Evolutionary conservation across 1,140 invertebrate species (phyloP), one percentile per base, ranked within the genome.

Genomic region (Sycophaga agraensis): DNA sequence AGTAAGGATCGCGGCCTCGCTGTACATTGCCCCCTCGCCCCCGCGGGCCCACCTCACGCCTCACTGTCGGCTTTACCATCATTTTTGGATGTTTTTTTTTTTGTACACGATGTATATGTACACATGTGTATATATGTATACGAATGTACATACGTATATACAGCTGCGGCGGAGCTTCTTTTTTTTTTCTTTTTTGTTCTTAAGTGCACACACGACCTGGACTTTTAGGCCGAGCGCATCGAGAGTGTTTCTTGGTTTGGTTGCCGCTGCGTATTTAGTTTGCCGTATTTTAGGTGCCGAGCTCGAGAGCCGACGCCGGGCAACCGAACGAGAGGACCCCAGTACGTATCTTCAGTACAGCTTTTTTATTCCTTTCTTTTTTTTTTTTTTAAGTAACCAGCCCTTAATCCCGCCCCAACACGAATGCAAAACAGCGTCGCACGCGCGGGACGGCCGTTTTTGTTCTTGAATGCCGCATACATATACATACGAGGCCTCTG

Each of bases 281-380:
- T 79, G 74, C 69, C 70, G 70, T 78, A 78, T 81, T 80, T 76
- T 81, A 81, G 79, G 79, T 61, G 75, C 72, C 66, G 73, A 62
- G 61, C 60, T 46, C 67, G 66, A 62, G 42, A 59, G 42, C 69
- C 59, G 55, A 70, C 42, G 37, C 42, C 9, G 45, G 58, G 59
- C 69, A 69, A 34, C 69, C 72, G n/a, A 73, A 78, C 67, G 79
- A 81, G 56, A 74, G 74, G 67, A 80, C 77, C 40, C 79, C 79
- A 66, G 79, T 81, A 81, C 75, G 79, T 81, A 81, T 77, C 60
- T 40, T 43, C 35, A 59, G 45, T 46, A 53, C 11, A 34, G 62
- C 62, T 64, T 53, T 39, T 26, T 51, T 55, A n/a, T 61, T 55
- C 31, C 7, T 43, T 37, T 43, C 6, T 1, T n/a, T n/a, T n/a